Evolutionary conservation across 1,140 invertebrate species (phyloP).

Genomic region (Diorhabda elongata): DNA sequence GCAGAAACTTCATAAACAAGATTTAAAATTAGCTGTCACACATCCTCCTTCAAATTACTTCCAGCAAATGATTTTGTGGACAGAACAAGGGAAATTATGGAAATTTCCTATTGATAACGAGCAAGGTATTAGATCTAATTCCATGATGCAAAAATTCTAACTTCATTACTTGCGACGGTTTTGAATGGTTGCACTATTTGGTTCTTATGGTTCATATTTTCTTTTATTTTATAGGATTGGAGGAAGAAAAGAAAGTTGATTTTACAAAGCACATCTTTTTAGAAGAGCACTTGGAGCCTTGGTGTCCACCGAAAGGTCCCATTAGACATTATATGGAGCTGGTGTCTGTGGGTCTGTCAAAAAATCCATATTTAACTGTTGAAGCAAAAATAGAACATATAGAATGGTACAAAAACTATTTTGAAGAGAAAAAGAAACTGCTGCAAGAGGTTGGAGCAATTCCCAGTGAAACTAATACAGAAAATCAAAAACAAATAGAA

Average conservation of each 20-base stretch:
- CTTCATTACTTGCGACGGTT: no score
- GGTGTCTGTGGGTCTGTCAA: slow-evolving; percentile 88
- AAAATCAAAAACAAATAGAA: not conserved
- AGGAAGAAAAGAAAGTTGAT: slow-evolving; percentile 72
- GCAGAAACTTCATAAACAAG: slow-evolving; percentile 60
- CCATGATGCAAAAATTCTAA: not conserved
- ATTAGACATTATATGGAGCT: slow-evolving; percentile 96
- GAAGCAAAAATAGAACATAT: slow-evolving; percentile 88
- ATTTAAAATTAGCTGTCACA: slow-evolving; percentile 59
- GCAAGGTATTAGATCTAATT: slow-evolving; percentile 65
- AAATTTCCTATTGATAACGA: slow-evolving; percentile 97
- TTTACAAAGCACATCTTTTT: slow-evolving; percentile 94
- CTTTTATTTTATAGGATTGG: slow-evolving; percentile 59
- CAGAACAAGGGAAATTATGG: slow-evolving; percentile 92
- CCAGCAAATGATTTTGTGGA: slow-evolving; percentile 92
- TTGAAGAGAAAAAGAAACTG: slow-evolving; percentile 73
- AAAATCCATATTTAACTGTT: slow-evolving; percentile 87
- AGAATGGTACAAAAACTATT: slow-evolving; percentile 89
- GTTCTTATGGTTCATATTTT: not conserved
- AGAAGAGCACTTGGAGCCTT: slow-evolving; percentile 75
- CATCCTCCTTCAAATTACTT: slow-evolving; percentile 83
- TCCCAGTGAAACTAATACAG: not conserved
- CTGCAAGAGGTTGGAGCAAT: slow-evolving; percentile 60
- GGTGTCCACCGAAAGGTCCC: slow-evolving; percentile 86
- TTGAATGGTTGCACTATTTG: no score